Evolutionary conservation across 1,140 invertebrate species (phyloP).

Genomic region (Apis florea): DNA sequence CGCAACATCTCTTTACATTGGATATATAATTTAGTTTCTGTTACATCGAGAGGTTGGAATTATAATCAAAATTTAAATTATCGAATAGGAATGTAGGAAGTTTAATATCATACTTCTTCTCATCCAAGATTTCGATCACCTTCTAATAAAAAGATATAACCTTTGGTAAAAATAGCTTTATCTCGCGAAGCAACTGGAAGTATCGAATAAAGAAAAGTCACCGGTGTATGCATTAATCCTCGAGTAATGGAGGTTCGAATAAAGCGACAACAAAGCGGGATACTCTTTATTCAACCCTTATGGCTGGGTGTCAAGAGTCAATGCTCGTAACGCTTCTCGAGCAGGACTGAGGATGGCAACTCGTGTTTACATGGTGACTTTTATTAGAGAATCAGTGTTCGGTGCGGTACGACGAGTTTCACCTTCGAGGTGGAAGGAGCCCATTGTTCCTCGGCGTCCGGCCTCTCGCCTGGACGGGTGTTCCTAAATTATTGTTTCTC

Average conservation of each 20-base stretch:
- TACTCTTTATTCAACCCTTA: slow-evolving; percentile 1
- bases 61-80: background rate
- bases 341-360: slow-evolving; percentile 19
- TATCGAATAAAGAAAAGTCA: slow-evolving; percentile 8
- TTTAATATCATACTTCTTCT: background rate
- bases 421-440: slow-evolving; percentile 27
- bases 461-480: slow-evolving; percentile 31
- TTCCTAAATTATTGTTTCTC: slow-evolving; percentile 66
- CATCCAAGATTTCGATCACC: background rate
- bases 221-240: slow-evolving; percentile 25
- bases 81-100: background rate
- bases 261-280: slow-evolving; percentile 19
- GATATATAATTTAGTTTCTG: background rate
- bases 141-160: no score
- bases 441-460: slow-evolving; percentile 35
- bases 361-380: slow-evolving; percentile 55
- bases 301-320: slow-evolving; percentile 22
- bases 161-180: background rate
- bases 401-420: slow-evolving; percentile 33
- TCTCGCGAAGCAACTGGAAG: no score
- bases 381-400: slow-evolving; percentile 63
- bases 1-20: background rate
- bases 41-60: background rate
- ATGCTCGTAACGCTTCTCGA: slow-evolving; percentile 15
- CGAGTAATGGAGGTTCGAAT: background rate